Evolutionary conservation across 1,140 invertebrate genomes (phyloP).

Genomic region (Phthorimaea operculella): DNA sequence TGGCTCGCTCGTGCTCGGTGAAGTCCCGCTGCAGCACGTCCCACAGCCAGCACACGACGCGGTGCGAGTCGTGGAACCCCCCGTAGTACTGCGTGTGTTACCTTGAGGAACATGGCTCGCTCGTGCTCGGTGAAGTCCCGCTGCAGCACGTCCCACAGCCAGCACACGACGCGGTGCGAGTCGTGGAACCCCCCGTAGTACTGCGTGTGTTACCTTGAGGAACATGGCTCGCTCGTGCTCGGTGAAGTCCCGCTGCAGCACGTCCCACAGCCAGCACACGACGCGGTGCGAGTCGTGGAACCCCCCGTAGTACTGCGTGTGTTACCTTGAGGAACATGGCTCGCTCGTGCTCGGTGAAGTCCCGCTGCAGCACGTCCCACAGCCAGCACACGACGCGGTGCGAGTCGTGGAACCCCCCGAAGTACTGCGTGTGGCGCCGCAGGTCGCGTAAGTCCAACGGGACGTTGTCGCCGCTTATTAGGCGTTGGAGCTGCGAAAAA

Average conservation of each 20-base stretch:
- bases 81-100: conserved; percentile 98
- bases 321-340: conserved; percentile 91
- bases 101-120: conserved; percentile 93
- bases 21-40: conserved; percentile 98
- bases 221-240: conserved; percentile 93
- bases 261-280: conserved; percentile 99
- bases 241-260: conserved; percentile 95
- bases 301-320: conserved; percentile 99
- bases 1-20: conserved; percentile 86
- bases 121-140: conserved; percentile 95
- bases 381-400: conserved; percentile 98
- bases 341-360: conserved; percentile 92
- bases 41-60: conserved; percentile 99
- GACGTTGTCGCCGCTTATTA: conserved; percentile 92
- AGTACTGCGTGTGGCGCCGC: conserved; percentile 95
- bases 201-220: conserved; percentile 93
- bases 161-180: conserved; percentile 96
- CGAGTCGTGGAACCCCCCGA: conserved; percentile 98
- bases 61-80: conserved; percentile 98
- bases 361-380: conserved; percentile 97
- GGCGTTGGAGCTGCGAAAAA: conserved; percentile 76
- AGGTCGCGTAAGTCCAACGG: conserved; percentile 92
- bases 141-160: conserved; percentile 99
- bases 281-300: conserved; percentile 99
- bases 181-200: conserved; percentile 99